Evolutionary conservation across 2,888 invertebrate species (phyloP), one percentile per base, ranked within the genome.

Genomic region (Hypena proboscidalis): DNA sequence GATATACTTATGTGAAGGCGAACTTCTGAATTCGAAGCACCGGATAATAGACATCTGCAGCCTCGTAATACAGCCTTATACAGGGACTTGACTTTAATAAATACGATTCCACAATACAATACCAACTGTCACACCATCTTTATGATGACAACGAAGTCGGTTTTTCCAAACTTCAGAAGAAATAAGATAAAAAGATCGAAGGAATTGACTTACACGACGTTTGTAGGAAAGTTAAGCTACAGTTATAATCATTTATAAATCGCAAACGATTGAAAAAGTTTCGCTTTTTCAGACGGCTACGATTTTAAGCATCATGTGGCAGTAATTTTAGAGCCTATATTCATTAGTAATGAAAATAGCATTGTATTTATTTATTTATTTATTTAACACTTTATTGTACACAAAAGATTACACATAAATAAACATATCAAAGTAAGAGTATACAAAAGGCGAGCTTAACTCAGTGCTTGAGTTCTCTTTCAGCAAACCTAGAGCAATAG

Each of bases 41-140:
- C 41, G 46, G 53, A 43, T 52, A 61, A 49, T 61, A 61, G 58
- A 59, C 39, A 58, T 49, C 43, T 19, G 13, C 23, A 39, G 44
- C 53, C 53, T 58, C 44, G 42, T 44, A 23, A 49, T 21, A 35
- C 29, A 17, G 13, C 49, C 43, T 41, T 56, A 47, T 38, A 47
- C 32, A 43, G 39, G 42, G 32, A 52, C 47, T 36, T 17, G 23
- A 26, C 22, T 44, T 56, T 34, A 41, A 35, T 19, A n/a, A 41
- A 35, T 19, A n/a, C 11, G 9, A 15, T 23, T 32, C n/a, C 32
- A 10, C 21, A 32, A 14, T 27, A 44, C 36, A 58, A 38, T 47
- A 30, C 31, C 41, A 49, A 45, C 27, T n/a, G 21, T 8, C 21
- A 5, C 31, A 35, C 25, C 8, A 49, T 49, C 25, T 45, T 58